Evolutionary conservation across 2,888 invertebrate genomes (phyloP), one percentile per base, ranked within the genome.

Genomic region (Seladonia tumulorum): DNA sequence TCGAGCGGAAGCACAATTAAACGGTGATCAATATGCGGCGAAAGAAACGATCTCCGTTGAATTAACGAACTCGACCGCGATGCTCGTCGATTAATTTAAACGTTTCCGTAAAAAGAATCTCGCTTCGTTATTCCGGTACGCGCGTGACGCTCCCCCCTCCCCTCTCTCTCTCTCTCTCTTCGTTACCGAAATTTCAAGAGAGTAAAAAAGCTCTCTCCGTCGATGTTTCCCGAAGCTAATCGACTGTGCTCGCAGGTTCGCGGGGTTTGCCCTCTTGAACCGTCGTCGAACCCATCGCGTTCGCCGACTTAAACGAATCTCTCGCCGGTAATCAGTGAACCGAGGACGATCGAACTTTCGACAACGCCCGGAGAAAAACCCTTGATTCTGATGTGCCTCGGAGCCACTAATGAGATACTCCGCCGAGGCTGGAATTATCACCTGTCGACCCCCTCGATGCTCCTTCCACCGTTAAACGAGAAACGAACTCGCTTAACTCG

Each of bases 161-260:
- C 5, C 35, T 0, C 35, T 35, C 5, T 35, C 35, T 35, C 35
- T 35, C 35, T 2, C 29, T 66, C 76, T 29, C 68, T 22, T 22
- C 60, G 76, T 71, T 57, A 71, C 45, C 74, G 25, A 70, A 45
- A 68, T 68, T 79, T 35, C 68, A n/a, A 42, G 29, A 49, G 7
- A n/a, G n/a, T 35, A 39, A 35, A 76, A 71, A 75, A 53, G 2
- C 22, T 7, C 18, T 22, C 22, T 16, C 63, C 14, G 63, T 75
- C 78, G 71, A 78, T 83, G 45, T 63, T 71, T 70, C 78, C 66
- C 66, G 29, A 53, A 63, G 35, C 63, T 29, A 71, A 85, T 83
- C 78, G 75, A 85, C 18, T 29, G 77, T 39, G 68, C 60, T 71
- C 71, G 60, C 49, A 35, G 73, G 42, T 68, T 49, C 10, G 29